Evolutionary conservation across 2,113 vertebrate species (phyloP), one percentile per base, ranked within the genome.

Genomic region (Laticauda laticaudata): DNA sequence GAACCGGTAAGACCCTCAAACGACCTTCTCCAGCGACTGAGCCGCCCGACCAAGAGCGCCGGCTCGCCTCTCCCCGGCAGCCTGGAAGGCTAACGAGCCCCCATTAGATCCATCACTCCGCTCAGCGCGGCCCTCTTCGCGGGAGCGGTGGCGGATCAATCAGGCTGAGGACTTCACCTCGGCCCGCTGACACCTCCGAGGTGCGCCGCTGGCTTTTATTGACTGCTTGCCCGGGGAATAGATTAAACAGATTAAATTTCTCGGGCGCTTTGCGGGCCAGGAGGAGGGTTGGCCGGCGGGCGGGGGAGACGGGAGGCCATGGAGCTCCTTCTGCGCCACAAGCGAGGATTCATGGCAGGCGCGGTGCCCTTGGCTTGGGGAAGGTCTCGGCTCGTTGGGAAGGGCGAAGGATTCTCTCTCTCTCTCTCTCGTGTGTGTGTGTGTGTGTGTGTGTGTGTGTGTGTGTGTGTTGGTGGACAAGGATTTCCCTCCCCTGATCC

Each of bases 241-340:
- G 95, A 97, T 97, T 96, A 96, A 95, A 94, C 95, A 96, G 96
- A 97, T 96, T 96, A 96, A 96, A 97, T 97, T 96, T 95, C 95
- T 95, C 93, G 94, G 96, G 93, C 81, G 92, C 95, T 53, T 51
- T 57, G n/a, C 4, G 14, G 39, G 39, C 23, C 87, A 24, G 87
- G 26, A 4, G 91, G 39, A 0, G 39, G 12, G 48, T 2, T 34
- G 86, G 43, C 3, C 12, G 29, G 18, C 8, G 48, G 94, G 45
- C 34, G 45, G 24, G 8, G 14, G 8, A 54, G 94, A 51, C 48
- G 92, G 95, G 94, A 96, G 95, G 93, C 93, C 20, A 15, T 14
- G 29, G 14, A 69, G 29, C 64, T n/a, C 26, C 61, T n/a, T 69
- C 61, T 69, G 69, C 69, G n/a, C 69, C 69, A 15, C 15, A 75